Evolutionary conservation across 2,113 vertebrate genomes (phyloP).

Genomic region (Fregetta grallaria): DNA sequence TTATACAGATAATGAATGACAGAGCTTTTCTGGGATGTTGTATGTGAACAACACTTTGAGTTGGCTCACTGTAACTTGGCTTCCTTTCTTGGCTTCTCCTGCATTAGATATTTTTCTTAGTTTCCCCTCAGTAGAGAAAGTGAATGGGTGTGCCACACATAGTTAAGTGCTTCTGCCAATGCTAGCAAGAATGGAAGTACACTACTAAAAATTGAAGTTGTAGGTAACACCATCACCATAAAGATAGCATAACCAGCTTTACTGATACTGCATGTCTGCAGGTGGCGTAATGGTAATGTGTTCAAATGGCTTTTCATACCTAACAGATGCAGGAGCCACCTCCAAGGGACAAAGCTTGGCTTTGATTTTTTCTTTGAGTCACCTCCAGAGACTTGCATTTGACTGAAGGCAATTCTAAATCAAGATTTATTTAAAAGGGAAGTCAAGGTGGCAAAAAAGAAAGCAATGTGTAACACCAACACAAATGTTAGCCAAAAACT

Average conservation of each 20-base stretch:
- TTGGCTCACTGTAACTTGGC: neutral
- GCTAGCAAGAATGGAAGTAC: neutral
- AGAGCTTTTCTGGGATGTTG: neutral
- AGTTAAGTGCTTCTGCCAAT: neutral
- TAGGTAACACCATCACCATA: neutral
- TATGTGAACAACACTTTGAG: neutral
- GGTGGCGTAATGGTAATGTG: neutral
- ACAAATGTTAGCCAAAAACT: neutral
- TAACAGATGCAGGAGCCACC: neutral
- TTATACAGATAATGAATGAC: neutral
- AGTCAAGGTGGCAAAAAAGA: neutral
- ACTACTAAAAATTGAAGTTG: neutral
- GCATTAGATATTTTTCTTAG: neutral
- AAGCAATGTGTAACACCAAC: neutral
- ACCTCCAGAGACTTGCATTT: neutral
- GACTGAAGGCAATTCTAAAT: neutral
- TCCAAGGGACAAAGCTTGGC: neutral
- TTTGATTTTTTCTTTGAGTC: neutral
- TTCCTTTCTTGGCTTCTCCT: neutral
- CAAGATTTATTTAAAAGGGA: neutral
- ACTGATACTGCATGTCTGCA: neutral
- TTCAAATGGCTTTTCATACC: neutral
- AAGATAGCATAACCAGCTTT: neutral
- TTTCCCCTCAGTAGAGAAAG: neutral
- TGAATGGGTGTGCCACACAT: neutral